Conservation (phyloP, 2,797 vertebrate species). For the Petrocephalus sullivani region DNA sequence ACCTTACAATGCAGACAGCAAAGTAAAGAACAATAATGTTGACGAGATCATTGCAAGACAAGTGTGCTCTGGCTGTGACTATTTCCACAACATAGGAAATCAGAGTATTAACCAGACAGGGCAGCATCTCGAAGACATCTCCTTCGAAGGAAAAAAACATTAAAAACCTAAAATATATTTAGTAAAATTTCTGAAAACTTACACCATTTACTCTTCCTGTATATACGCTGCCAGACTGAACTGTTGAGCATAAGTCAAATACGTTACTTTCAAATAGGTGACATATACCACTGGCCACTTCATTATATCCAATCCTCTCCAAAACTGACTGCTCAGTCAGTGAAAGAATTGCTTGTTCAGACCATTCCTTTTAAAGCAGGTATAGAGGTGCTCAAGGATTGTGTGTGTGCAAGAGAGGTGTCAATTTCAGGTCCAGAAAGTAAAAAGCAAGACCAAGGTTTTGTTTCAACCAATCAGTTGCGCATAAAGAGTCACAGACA, state of each 20-base stretch:
- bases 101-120: constrained; percentile 49
- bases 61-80: constrained; percentile 42
- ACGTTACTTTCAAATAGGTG: neutral
- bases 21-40: constrained; percentile 50
- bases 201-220: neutral
- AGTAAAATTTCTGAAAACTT: neutral
- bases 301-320: neutral
- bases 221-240: neutral
- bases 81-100: constrained; percentile 52
- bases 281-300: neutral
- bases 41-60: constrained; percentile 42
- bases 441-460: no score
- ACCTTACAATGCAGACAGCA: constrained; percentile 20
- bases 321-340: neutral
- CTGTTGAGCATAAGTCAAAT: neutral
- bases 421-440: no score
- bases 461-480: no score
- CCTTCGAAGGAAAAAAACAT: constrained; percentile 24
- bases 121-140: constrained; percentile 48
- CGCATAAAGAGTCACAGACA: no score
- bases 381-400: neutral
- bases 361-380: neutral
- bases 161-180: neutral
- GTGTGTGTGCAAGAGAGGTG: neutral
- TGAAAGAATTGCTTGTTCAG: neutral